Base-by-base conservation (phyloP, 2,113 vertebrate genomes). In the Cyanoramphus novaezelandiae region DNA sequence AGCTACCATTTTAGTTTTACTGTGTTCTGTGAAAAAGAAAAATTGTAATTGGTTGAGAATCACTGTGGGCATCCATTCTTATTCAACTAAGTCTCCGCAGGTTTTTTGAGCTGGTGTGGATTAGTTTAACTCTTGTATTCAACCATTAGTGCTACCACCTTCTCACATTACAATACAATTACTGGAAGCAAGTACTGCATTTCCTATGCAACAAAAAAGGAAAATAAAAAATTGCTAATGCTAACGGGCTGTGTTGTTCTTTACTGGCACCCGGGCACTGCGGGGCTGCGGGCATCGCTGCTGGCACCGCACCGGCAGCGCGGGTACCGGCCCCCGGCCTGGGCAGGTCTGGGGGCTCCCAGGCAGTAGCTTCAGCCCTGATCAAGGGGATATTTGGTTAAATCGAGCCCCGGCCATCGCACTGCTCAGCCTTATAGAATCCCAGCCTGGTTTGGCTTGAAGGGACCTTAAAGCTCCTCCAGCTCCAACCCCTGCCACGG, bases 101-200 rank as follows among this genome's bases (percentile, higher is more conserved):
- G 98, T 98, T 98, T 98, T 98, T 98, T 98, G 98, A 98, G 98
- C 98, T 98, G 98, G 98, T 98, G 98, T 99, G 98, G 98, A 98
- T 98, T 98, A 98, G 98, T 98, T 98, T 98, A 98, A 98, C 98
- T 98, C 98, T 98, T 98, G 98, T 98, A 98, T 98, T 98, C 97
- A 98, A 98, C 98, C 98, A 97, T 99, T 99, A 98, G 98, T 98
- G 98, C 98, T 98, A 98, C 98, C 99, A 98, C 98, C 98, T 99
- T 98, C 98, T 99, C 98, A 98, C 98, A 98, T 99, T 98, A 98
- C 98, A 98, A 99, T 98, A 99, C 98, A 98, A 98, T 99, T 99
- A 99, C 98, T 99, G 99, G 98, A 99, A 99, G 99, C 98, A 99
- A 99, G 98, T 99, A 99, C 99, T 99, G 98, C 99, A 99, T 99